Evolutionary conservation across 2,797 vertebrate species (phyloP).

Genomic region (Emydoidea blandingii): DNA sequence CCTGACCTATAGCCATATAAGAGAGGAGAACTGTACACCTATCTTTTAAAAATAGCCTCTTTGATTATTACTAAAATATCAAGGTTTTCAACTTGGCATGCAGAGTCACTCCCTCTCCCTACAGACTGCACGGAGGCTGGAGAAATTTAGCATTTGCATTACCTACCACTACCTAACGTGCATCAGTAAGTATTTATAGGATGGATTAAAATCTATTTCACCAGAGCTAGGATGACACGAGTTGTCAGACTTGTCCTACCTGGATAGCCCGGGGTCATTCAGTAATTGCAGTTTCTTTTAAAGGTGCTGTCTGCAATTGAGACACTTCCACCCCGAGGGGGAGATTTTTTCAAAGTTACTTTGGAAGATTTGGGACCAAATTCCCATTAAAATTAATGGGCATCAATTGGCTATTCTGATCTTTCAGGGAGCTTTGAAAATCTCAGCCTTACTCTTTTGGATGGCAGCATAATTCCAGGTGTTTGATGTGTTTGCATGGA

Average conservation of each 20-base stretch:
- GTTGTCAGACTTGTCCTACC: neutral
- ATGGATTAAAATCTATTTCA: conserved; percentile 7
- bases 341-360: neutral
- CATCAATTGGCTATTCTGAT: neutral
- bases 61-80: too few relatives aligned
- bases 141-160: neutral
- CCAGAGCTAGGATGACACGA: neutral
- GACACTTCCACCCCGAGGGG: neutral
- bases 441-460: neutral
- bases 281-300: neutral
- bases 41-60: neutral
- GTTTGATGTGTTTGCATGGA: neutral
- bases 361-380: neutral
- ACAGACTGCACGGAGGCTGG: neutral
- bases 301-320: neutral
- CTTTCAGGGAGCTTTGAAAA: neutral
- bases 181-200: neutral
- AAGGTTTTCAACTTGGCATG: too few relatives aligned
- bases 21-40: neutral
- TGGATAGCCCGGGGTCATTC: neutral
- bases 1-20: neutral
- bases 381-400: fast-evolving
- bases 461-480: fast-evolving
- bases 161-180: neutral
- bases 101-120: neutral